Base-by-base conservation (phyloP, 2,113 vertebrate species). In the Gadus macrocephalus region DNA sequence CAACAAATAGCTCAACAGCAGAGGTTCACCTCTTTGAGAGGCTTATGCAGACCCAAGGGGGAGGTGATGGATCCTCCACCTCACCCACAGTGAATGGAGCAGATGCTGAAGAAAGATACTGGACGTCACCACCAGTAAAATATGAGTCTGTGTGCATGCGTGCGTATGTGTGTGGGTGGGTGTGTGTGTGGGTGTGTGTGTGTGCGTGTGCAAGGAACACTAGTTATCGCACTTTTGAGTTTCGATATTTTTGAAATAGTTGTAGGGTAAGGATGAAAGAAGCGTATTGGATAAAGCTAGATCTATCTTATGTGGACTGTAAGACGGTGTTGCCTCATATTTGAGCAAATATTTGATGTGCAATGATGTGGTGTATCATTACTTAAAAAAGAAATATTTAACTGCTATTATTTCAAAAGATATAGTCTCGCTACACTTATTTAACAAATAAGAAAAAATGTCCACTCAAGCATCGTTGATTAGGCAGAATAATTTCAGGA, bases 41-140 rank as follows among this genome's bases (percentile, higher is more conserved):
- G 91, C 89, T 92, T 90, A 90, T 86, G 87, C 90, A 92, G 90
- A 91, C 90, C 91, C 91, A 87, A 79, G 86, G 87, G 89, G 89
- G 86, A 88, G 86, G 90, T 91, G 91, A 92, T 92, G 91, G 89
- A 92, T 92, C 90, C 90, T 89, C 83, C 79, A 81, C 85, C 87
- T 90, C 88, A 90, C 89, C 88, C 84, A 89, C 88, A 87, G 88
- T 88, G 91, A 92, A 82, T 62, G 83, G 87, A 91, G 87, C 91
- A 93, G 92, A 92, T 91, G 90, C 89, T 86, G 84, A 81, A 89
- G 86, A 88, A 89, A 89, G 88, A 92, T 91, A 90, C 82, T 81
- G 81, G 88, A 87, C 68, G 79, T 89, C 89, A 86, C 77, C 4
- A 91, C 83, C 87, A 83, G 88, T 91, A 89, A 92, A 91, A 90